A percentile compares a stretch with the other conserved stretches of the same genome.
phyloP scores from a whole-genome alignment of 2,113 vertebrate genomes.

The Pseudonaja textilis region DNA sequence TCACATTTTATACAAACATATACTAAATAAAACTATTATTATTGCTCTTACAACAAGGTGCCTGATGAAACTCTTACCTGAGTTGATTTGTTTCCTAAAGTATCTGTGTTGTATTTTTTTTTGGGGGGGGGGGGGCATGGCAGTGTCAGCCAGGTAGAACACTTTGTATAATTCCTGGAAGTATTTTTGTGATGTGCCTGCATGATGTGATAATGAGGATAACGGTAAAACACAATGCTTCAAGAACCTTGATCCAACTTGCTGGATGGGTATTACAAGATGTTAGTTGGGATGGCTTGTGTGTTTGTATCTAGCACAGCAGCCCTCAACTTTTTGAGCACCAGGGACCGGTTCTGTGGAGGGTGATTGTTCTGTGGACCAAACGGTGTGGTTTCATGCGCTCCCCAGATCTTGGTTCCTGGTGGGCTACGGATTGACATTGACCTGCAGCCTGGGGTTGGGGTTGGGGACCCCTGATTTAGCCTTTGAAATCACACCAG shows the following conservation, averaged over 20 bases:
- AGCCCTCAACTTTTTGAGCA: background rate
- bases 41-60: background rate
- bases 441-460: background rate
- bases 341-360: background rate
- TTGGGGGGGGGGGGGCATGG: background rate
- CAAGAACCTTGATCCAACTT: background rate
- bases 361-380: background rate
- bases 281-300: background rate
- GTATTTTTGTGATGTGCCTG: background rate
- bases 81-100: background rate
- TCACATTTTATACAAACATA: background rate
- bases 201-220: background rate
- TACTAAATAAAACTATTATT: background rate
- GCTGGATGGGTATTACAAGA: background rate
- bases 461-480: background rate
- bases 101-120: background rate
- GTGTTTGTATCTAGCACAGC: background rate
- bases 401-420: background rate
- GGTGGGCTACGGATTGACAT: background rate
- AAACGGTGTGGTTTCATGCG: background rate
- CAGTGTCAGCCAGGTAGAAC: background rate
- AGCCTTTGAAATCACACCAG: background rate
- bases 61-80: background rate
- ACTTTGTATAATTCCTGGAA: background rate
- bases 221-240: background rate